phyloP scores from a whole-genome alignment of 2,797 vertebrate genomes.

The Lutjanus argentimaculatus region DNA sequence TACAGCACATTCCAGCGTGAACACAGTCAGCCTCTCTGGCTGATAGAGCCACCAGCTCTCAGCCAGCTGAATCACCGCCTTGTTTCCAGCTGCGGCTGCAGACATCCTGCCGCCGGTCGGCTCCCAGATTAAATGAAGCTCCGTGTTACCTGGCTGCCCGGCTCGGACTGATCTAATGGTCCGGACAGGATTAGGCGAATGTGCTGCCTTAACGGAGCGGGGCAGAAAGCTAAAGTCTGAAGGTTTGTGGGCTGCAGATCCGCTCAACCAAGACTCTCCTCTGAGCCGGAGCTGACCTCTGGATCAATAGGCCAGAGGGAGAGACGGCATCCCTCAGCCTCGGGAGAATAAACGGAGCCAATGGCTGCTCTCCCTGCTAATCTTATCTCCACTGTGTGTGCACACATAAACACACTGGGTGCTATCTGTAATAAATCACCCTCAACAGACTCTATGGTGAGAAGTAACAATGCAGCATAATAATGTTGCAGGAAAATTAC shows the following conservation, averaged over 20 bases:
- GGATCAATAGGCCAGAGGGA: constrained; percentile 54
- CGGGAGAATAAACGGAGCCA: constrained; percentile 41
- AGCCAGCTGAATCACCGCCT: constrained; percentile 33
- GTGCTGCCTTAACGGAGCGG: constrained; percentile 44
- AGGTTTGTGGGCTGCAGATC: constrained; percentile 23
- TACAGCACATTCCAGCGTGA: constrained; percentile 23
- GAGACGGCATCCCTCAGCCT: constrained; percentile 26
- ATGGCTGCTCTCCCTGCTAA: constrained; percentile 39
- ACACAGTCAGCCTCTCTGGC: constrained; percentile 20
- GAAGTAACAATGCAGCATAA: constrained; percentile 46
- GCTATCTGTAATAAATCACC: constrained; percentile 58
- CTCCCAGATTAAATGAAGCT: constrained; percentile 50
- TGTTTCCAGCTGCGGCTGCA: constrained; percentile 35
- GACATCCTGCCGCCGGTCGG: constrained; percentile 36
- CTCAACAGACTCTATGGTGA: constrained; percentile 32
- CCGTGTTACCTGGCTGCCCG: constrained; percentile 41
- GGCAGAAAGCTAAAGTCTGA: constrained; percentile 33
- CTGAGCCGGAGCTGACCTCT: constrained; percentile 49
- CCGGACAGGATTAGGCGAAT: constrained; percentile 46
- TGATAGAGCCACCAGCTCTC: constrained; percentile 44
- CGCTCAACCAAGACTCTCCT: constrained; percentile 33
- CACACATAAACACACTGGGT: constrained; percentile 35
- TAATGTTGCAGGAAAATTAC: constrained; percentile 29
- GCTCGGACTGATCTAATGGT: constrained; percentile 41
- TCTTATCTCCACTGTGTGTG: constrained; percentile 32